These are phyloP conservation scores for Etheostoma nigrum DNA, from an alignment of 2,797 vertebrate genomes.

Conservation along the genomic window DNA sequence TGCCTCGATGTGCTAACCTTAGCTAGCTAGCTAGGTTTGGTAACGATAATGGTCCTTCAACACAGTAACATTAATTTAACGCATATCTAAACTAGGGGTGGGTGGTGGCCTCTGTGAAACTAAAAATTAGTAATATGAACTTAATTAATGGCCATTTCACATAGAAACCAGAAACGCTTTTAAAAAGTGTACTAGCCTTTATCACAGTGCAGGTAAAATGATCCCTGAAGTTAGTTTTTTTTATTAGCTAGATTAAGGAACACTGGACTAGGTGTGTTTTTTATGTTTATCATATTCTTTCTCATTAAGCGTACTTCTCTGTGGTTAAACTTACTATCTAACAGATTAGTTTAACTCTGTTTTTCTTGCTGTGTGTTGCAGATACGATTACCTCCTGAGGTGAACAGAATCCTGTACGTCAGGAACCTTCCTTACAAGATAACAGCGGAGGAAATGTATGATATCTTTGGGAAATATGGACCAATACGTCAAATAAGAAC, in stretches of 20 bases:
- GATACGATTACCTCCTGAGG: slow-evolving; percentile 97
- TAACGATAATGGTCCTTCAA: background rate
- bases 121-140: background rate
- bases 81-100: fast-evolving
- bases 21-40: background rate
- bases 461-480: slow-evolving; percentile 98
- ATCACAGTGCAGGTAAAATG: too few relatives aligned
- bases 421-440: slow-evolving; percentile 98
- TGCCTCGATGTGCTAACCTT: background rate
- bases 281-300: background rate
- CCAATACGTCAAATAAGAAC: slow-evolving; percentile 98
- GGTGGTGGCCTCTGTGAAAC: too few relatives aligned
- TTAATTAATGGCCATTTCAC: too few relatives aligned
- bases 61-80: too few relatives aligned
- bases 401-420: slow-evolving; percentile 96
- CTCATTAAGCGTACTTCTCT: background rate
- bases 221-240: too few relatives aligned
- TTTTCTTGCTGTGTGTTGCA: slow-evolving; percentile 57
- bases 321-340: background rate
- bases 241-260: background rate
- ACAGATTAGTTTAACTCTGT: background rate
- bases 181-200: too few relatives aligned
- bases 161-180: background rate
- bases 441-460: slow-evolving; percentile 99
- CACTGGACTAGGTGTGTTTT: background rate